A percentile compares a stretch with the other conserved stretches of the same genome.
These are phyloP conservation scores for Aplodontia rufa DNA, from an alignment of 2,113 vertebrate species.

Conservation along the genomic window DNA sequence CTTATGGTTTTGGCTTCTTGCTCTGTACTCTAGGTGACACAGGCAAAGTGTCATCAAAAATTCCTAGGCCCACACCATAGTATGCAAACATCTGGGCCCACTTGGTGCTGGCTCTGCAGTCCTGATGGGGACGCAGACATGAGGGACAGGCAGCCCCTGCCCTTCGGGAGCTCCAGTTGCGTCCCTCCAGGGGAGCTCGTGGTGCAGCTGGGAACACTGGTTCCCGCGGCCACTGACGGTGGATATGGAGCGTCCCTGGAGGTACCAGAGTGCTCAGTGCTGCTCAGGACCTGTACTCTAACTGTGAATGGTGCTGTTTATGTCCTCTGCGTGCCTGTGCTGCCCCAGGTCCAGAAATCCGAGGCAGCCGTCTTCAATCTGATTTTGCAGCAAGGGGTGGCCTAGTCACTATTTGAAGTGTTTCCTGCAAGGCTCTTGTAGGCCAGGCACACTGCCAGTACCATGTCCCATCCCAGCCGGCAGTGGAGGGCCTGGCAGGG, in stretches of 20 bases:
- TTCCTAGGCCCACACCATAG: not conserved
- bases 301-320: fast-evolving
- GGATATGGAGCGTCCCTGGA: not conserved
- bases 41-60: not conserved
- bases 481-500: fast-evolving
- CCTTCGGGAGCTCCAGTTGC: not conserved
- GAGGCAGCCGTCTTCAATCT: not conserved
- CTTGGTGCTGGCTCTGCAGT: not conserved
- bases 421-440: not conserved
- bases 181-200: not conserved
- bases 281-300: not conserved
- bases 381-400: not conserved
- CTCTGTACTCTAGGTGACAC: not conserved
- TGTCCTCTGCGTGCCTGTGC: not conserved
- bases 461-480: not conserved
- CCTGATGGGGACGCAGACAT: fast-evolving
- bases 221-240: fast-evolving
- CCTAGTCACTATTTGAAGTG: not conserved
- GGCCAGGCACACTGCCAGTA: fast-evolving
- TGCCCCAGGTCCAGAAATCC: too few species aligned
- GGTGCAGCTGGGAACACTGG: not conserved
- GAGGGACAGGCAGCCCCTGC: not conserved
- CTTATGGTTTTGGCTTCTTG: not conserved
- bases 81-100: fast-evolving
- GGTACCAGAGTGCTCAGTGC: not conserved